Evolutionary conservation across 37 sponge, comb jelly and placozoan genomes (phyloP).

Genomic region (Agelas oroides): DNA sequence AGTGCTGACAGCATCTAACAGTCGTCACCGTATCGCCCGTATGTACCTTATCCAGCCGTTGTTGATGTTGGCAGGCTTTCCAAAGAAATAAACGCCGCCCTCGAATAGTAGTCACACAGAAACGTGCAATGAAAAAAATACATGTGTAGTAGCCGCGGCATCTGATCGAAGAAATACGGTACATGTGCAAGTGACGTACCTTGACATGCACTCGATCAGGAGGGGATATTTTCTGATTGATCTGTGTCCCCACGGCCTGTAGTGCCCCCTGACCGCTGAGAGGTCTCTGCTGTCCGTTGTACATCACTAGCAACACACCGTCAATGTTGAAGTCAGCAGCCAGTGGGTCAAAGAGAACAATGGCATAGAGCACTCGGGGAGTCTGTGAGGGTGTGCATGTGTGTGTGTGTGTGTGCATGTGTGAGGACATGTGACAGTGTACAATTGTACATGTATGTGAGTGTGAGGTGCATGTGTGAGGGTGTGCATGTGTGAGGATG

Average conservation of each 20-base stretch:
- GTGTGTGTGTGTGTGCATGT: conserved; percentile 30
- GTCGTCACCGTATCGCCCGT: too few species aligned
- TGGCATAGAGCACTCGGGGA: conserved; percentile 34
- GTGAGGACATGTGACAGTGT: too few species aligned
- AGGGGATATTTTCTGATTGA: conserved; percentile 34
- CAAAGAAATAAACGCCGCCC: too few species aligned
- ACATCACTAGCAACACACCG: conserved; percentile 10
- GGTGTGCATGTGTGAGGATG: conserved; percentile 23
- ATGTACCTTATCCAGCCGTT: too few species aligned
- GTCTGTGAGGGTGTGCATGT: conserved; percentile 5
- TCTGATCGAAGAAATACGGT: too few species aligned
- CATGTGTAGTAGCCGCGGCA: too few species aligned
- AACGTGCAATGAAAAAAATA: too few species aligned
- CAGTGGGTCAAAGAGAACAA: conserved; percentile 72
- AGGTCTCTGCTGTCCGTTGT: not conserved
- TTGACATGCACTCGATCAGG: conserved; percentile 41
- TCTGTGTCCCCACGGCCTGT: conserved; percentile 21
- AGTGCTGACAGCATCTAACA: too few species aligned
- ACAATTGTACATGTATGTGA: too few species aligned
- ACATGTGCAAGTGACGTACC: too few species aligned
- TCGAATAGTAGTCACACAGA: too few species aligned
- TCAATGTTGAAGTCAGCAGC: conserved; percentile 42
- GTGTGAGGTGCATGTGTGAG: not conserved
- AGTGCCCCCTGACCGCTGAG: not conserved
- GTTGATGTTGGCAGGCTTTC: too few species aligned